Conservation (phyloP, 1,140 invertebrate species). For the Calephelis nemesis region DNA sequence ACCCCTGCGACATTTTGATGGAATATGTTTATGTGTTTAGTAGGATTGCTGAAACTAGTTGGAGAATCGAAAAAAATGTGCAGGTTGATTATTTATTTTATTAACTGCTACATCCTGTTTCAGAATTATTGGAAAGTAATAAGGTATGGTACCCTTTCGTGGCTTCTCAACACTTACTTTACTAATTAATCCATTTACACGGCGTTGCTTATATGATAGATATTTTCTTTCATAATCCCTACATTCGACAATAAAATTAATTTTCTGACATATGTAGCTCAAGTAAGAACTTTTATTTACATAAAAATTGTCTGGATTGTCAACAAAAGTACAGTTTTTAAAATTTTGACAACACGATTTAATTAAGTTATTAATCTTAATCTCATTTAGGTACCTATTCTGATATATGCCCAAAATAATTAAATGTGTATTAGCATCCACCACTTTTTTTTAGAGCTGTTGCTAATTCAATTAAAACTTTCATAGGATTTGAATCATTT, state of each 20-base stretch:
- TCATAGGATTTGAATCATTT: not conserved
- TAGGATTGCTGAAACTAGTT: not conserved
- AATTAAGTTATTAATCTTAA: not conserved
- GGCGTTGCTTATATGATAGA: not conserved
- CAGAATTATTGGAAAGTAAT: not conserved
- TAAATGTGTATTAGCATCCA: not conserved
- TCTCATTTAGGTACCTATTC: constrained; percentile 5
- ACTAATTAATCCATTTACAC: not conserved
- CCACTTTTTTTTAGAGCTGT: constrained; percentile 1
- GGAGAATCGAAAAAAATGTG: not conserved
- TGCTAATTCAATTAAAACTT: not conserved
- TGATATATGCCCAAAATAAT: not conserved
- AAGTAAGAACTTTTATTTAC: not conserved
- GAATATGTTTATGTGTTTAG: not conserved
- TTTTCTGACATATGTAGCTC: not conserved
- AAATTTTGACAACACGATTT: not conserved
- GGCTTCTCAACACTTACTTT: not conserved
- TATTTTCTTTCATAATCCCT: not conserved
- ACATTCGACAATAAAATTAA: not conserved
- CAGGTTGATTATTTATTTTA: too few relatives aligned
- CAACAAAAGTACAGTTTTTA: constrained; percentile 1
- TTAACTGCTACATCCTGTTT: too few relatives aligned
- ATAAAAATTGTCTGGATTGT: not conserved
- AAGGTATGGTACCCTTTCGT: constrained; percentile 1
- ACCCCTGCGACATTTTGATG: constrained; percentile 3